These are phyloP conservation scores for Simalia tracyae DNA, from an alignment of 2,797 vertebrate species.

Conservation along the genomic window DNA sequence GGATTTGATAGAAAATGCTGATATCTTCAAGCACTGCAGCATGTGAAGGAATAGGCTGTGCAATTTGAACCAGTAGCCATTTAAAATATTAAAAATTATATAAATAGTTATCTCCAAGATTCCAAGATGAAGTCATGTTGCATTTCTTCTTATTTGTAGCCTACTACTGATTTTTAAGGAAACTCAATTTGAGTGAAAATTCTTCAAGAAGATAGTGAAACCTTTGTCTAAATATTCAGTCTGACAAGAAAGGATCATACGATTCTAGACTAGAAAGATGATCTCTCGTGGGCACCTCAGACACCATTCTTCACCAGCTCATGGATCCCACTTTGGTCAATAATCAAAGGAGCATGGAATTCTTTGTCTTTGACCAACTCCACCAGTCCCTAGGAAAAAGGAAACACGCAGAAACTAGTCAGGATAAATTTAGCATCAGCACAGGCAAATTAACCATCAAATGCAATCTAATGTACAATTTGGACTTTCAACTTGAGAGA, in stretches of 20 bases:
- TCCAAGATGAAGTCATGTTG: slow-evolving; percentile 24
- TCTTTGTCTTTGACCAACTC: slow-evolving; percentile 81
- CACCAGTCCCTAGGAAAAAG: slow-evolving; percentile 81
- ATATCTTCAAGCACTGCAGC: slow-evolving; percentile 35
- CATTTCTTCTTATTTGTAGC: slow-evolving; percentile 20
- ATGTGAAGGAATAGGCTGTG: slow-evolving; percentile 19
- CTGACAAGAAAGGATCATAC: fast-evolving
- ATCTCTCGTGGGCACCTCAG: slow-evolving; percentile 46
- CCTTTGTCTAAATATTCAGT: slow-evolving; percentile 17
- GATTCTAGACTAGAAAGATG: background rate
- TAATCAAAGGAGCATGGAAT: slow-evolving; percentile 84
- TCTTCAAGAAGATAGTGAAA: background rate
- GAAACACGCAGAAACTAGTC: background rate
- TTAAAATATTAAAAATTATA: slow-evolving; percentile 57
- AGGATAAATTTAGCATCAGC: background rate
- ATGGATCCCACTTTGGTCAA: slow-evolving; percentile 81
- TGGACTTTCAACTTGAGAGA: background rate
- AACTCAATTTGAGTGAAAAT: slow-evolving; percentile 9
- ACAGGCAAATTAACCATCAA: background rate
- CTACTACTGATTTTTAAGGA: background rate
- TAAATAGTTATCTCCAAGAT: slow-evolving; percentile 58
- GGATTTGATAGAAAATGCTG: slow-evolving; percentile 53
- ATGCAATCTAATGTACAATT: background rate
- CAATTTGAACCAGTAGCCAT: slow-evolving; percentile 19
- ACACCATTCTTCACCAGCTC: slow-evolving; percentile 89